phyloP scores from a whole-genome alignment of 2,113 vertebrate species.

The Oncorhynchus clarkii region DNA sequence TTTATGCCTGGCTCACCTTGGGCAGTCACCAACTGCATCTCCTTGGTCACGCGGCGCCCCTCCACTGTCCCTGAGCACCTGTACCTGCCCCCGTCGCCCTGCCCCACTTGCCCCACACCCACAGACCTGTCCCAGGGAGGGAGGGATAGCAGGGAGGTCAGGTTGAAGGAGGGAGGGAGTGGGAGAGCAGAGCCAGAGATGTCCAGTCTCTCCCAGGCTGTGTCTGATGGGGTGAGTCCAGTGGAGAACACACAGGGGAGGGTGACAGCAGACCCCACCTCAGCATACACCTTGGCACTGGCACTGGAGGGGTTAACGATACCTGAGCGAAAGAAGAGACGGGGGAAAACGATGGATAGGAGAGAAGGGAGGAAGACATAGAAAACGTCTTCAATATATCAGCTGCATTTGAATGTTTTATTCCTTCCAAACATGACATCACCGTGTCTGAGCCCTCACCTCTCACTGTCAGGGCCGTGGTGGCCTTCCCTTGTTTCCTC shows the following conservation, averaged over 20 bases:
- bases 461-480: constrained; percentile 51
- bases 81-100: constrained; percentile 62
- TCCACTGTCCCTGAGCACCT: constrained; percentile 51
- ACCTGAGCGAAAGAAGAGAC: constrained; percentile 45
- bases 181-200: neutral
- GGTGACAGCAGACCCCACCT: constrained; percentile 54
- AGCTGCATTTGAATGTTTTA: neutral
- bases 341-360: neutral
- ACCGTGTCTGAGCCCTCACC: constrained; percentile 44
- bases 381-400: neutral
- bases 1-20: constrained; percentile 49
- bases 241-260: constrained; percentile 70
- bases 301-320: constrained; percentile 55
- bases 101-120: constrained; percentile 44
- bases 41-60: constrained; percentile 36
- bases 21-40: constrained; percentile 61
- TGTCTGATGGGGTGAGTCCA: constrained; percentile 11
- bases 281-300: constrained; percentile 51
- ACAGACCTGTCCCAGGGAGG: constrained; percentile 45
- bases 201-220: constrained; percentile 52
- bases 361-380: neutral
- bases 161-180: constrained; percentile 23
- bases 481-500: constrained; percentile 13
- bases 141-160: neutral
- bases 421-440: neutral